Evolutionary conservation across 2,888 invertebrate species (phyloP).

Genomic region (Cataglyphis livida): DNA sequence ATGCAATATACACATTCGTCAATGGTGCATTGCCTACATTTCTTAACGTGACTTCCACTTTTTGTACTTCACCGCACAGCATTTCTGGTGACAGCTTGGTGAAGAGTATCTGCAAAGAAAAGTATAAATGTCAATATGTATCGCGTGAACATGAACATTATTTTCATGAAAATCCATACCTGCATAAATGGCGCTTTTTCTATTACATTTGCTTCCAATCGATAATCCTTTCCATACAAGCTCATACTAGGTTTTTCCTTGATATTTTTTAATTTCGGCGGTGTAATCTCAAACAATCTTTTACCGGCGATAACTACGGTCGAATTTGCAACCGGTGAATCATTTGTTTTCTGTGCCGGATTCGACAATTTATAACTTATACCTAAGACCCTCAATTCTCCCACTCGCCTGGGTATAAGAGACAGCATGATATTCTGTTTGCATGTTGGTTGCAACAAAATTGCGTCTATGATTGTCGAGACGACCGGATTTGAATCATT

Average conservation of each 20-base stretch:
- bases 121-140: background rate
- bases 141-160: background rate
- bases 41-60: conserved; percentile 89
- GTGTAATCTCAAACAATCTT: conserved; percentile 87
- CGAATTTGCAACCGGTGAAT: conserved; percentile 76
- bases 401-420: conserved; percentile 91
- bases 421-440: conserved; percentile 90
- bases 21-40: conserved; percentile 90
- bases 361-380: conserved; percentile 89
- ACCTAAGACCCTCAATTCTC: conserved; percentile 91
- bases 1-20: conserved; percentile 89
- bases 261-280: conserved; percentile 87
- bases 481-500: conserved; percentile 86
- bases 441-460: conserved; percentile 88
- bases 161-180: conserved; percentile 85
- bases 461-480: conserved; percentile 87
- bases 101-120: conserved; percentile 88
- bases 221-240: conserved; percentile 88
- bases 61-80: conserved; percentile 91
- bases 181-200: conserved; percentile 94
- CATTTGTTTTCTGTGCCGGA: conserved; percentile 65
- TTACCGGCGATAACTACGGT: conserved; percentile 88
- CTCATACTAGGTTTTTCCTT: conserved; percentile 86
- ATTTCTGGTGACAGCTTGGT: conserved; percentile 89
- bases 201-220: conserved; percentile 91